Percentiles rank a stretch among this genome's conserved stretches.
Evolutionary conservation across 23 tunicate species (phyloP).

Genomic region (Diplosoma virens): DNA sequence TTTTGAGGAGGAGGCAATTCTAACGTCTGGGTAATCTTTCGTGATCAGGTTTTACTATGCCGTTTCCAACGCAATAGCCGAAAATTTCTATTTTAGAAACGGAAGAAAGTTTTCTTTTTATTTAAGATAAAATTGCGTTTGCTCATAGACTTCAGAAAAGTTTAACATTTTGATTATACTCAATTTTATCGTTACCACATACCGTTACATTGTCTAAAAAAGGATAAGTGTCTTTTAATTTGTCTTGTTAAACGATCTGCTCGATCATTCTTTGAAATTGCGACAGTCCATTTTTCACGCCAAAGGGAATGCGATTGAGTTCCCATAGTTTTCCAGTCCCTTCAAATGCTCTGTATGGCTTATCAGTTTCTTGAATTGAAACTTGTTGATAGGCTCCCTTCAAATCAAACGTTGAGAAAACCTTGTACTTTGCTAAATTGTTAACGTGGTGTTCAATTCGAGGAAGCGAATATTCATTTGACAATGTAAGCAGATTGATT

Average conservation of each 20-base stretch:
- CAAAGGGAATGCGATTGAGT: constrained; percentile 21
- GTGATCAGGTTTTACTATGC: constrained; percentile 15
- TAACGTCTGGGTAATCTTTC: constrained; percentile 7
- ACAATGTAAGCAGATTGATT: constrained; percentile 6
- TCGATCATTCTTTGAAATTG: constrained; percentile 19
- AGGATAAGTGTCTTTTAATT: neutral
- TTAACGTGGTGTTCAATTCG: constrained; percentile 6
- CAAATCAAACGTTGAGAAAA: constrained; percentile 10
- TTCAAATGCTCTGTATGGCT: constrained; percentile 22
- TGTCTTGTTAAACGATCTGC: neutral
- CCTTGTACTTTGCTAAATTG: neutral
- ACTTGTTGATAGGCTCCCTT: constrained; percentile 26
- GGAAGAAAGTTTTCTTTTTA: constrained; percentile 14
- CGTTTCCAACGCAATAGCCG: constrained; percentile 17
- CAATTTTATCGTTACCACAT: constrained; percentile 1
- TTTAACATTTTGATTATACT: constrained; percentile 29
- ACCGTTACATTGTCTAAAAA: constrained; percentile 22
- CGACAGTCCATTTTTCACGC: constrained; percentile 25
- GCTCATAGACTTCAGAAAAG: neutral
- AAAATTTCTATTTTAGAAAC: neutral
- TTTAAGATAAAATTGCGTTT: neutral
- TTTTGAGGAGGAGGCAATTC: neutral
- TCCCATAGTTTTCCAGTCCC: constrained; percentile 1
- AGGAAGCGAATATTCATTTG: constrained; percentile 28
- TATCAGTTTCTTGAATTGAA: neutral